Base-by-base conservation (phyloP, 2,888 invertebrate genomes). In the Teleogryllus oceanicus region DNA sequence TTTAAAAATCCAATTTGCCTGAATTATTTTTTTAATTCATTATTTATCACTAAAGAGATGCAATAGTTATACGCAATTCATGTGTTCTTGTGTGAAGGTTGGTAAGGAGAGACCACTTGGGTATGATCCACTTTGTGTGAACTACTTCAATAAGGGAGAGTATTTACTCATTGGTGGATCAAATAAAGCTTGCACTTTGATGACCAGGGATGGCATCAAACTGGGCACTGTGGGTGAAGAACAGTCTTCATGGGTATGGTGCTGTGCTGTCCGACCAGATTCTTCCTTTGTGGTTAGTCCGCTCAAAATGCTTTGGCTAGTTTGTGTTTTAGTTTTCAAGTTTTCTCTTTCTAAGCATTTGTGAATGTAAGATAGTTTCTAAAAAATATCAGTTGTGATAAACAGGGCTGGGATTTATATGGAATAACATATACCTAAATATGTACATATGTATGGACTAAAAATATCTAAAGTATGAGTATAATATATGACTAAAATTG, bases 171-270 rank as follows among this genome's bases (percentile, higher is more conserved):
- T 95, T 37, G 91, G 92, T 81, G 97, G 97, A 1, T 92, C 95
- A 79, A 94, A 94, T 85, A 93, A 92, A 83, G 90, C 92, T 81
- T 92, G 94, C 83, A 89, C 90, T 79, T 89, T 97, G 80, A 94
- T 94, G 86, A 96, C 96, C 0, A 91, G 92, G 84, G 96, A 96
- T 83, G 96, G 96, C 1, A 92, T 95, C 80, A 92, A 92, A 80
- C 88, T 97, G 75, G 93, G 93, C 2, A 89, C 89, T 18, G 89
- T 97, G 78, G 94, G 94, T 1, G 93, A 94, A 83, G 89, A 91
- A 83, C 92, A 93, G 83, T 90, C 92, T 51, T 92, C 94, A 0
- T 97, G 96, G 97, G 91, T 96, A 74, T 96, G 96, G 96, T 91
- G 93, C 82, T 92, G 93, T 84, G 92, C 93, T n/a, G 89, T 94